These are phyloP conservation scores for Eupithecia subfuscata DNA, from an alignment of 2,888 invertebrate genomes.

Conservation along the genomic window DNA sequence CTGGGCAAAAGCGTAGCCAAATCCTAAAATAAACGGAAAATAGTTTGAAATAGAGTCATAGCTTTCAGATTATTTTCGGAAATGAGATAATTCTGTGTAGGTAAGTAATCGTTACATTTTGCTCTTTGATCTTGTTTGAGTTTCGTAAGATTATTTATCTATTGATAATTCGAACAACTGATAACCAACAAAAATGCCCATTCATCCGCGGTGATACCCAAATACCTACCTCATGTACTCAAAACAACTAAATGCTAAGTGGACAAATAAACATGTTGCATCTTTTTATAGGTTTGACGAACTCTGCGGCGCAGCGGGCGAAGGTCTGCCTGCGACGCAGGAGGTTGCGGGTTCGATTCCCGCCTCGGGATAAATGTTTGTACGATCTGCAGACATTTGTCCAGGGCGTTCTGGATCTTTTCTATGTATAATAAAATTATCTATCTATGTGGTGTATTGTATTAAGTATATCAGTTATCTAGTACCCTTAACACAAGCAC, in stretches of 20 bases:
- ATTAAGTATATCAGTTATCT: no score
- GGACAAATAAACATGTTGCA: neutral
- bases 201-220: neutral
- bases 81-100: neutral
- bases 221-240: neutral
- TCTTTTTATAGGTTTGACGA: no score
- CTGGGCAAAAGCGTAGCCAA: constrained; percentile 30
- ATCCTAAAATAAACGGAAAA: constrained; percentile 22
- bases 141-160: neutral
- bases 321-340: no score
- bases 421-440: no score
- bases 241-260: neutral
- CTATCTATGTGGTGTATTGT: no score
- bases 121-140: neutral
- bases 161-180: neutral
- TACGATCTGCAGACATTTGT: no score
- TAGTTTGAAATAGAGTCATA: neutral
- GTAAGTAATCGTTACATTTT: neutral
- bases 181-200: neutral
- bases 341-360: no score
- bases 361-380: no score
- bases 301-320: no score
- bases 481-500: no score
- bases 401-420: no score
- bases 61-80: constrained; percentile 2